Conservation (phyloP, 2,888 invertebrate species). For the Homarus gammarus region DNA sequence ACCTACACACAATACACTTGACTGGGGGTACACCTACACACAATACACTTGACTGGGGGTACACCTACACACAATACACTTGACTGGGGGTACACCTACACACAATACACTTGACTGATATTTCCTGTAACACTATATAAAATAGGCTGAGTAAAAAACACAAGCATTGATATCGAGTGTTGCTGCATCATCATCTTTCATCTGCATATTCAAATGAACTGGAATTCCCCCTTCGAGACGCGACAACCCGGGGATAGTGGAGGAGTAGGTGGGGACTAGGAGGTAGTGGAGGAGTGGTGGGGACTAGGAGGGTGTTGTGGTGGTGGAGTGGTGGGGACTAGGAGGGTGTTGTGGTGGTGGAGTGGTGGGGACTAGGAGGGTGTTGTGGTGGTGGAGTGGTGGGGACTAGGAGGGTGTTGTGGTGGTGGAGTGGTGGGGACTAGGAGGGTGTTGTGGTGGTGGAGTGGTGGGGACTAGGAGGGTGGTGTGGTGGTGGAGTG, state of each 20-base stretch:
- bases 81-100: too few relatives aligned
- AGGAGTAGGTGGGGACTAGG: not conserved
- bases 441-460: not conserved
- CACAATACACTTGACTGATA: too few relatives aligned
- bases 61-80: too few relatives aligned
- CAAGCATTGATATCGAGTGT: slow-evolving; percentile 48
- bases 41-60: too few relatives aligned
- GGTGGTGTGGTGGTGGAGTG: not conserved
- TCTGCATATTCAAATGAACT: slow-evolving; percentile 57
- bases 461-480: not conserved
- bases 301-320: not conserved
- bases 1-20: too few relatives aligned
- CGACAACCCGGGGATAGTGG: slow-evolving; percentile 23
- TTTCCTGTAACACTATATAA: too few relatives aligned
- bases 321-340: not conserved
- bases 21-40: too few relatives aligned
- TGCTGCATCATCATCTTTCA: slow-evolving; percentile 50
- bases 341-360: too few relatives aligned
- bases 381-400: too few relatives aligned
- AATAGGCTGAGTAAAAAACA: slow-evolving; percentile 48
- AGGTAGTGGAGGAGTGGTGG: not conserved
- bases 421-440: not conserved
- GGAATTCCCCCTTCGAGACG: slow-evolving; percentile 38
- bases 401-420: not conserved
- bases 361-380: too few relatives aligned